Evolutionary conservation across 1,140 invertebrate species (phyloP), one percentile per base, ranked within the genome.

Genomic region (Tetramorium alpestre): DNA sequence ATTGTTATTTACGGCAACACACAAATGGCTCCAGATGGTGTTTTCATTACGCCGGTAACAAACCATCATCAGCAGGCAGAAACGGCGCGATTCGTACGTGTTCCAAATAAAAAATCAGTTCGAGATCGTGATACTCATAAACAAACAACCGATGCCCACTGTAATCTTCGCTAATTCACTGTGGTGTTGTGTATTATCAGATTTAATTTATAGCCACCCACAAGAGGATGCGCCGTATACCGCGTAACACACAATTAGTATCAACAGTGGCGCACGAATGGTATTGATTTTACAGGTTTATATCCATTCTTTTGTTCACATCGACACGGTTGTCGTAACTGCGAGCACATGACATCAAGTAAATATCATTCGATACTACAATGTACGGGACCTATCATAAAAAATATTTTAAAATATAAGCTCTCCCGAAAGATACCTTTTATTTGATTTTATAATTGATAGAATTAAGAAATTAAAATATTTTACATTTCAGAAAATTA

Each of bases 251-350:
- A 73, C 80, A 84, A 84, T 84, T 84, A 82, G 80, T 73, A 84
- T 84, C 54, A 54, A 75, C 54, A 73, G 41, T 60, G 13, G 54
- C 7, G 22, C 6, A 70, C 28, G 69, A 73, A 49, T 84, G 54
- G 41, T 84, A 84, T 84, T 62, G 80, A 84, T 84, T 84, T 73
- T 73, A 73, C 41, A 73, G 41, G 38, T 84, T 84, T 75, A 73
- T 84, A 84, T 84, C 80, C 54, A 69, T 73, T 84, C 69, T 84
- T 84, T 84, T 84, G 80, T 84, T 72, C 54, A 44, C 41, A n/a
- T 18, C 41, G 25, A 38, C 54, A 38, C 16, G 5, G 2, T 58
- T 49, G 28, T 73, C 18, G 41, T 8, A 56, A 8, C 33, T 38
- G n/a, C 33, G 54, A 58, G 38, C 49, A 60, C n/a, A 25, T 75